Evolutionary conservation across 2,113 vertebrate genomes (phyloP).

Genomic region (Daboia siamensis): DNA sequence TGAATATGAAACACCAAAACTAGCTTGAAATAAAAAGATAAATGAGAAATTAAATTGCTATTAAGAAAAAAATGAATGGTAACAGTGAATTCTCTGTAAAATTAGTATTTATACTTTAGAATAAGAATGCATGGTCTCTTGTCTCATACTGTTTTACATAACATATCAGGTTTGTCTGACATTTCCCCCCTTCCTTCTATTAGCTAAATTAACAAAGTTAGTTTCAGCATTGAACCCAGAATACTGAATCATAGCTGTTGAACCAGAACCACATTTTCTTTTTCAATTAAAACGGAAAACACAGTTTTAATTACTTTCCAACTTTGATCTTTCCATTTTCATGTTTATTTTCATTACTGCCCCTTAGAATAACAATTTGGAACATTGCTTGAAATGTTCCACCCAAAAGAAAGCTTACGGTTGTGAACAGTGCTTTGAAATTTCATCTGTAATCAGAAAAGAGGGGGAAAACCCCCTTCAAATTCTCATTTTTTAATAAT

Average conservation of each 20-base stretch:
- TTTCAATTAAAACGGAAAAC: constrained; percentile 66
- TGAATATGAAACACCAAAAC: constrained; percentile 31
- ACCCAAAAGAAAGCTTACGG: background rate
- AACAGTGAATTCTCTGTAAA: constrained; percentile 42
- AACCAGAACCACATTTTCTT: constrained; percentile 54
- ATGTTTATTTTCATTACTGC: constrained; percentile 13
- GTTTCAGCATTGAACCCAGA: constrained; percentile 42
- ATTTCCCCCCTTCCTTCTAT: constrained; percentile 25
- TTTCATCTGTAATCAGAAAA: background rate
- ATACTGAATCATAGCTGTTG: constrained; percentile 36
- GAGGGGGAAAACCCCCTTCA: background rate
- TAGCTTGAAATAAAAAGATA: constrained; percentile 31
- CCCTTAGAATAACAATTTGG: constrained; percentile 15
- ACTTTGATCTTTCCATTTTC: constrained; percentile 33
- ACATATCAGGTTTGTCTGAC: constrained; percentile 40
- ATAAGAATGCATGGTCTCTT: constrained; percentile 17
- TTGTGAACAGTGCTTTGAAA: background rate
- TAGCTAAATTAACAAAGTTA: constrained; percentile 54
- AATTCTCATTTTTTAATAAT: background rate
- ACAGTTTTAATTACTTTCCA: constrained; percentile 60
- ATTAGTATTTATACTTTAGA: constrained; percentile 30
- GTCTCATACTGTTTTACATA: constrained; percentile 40
- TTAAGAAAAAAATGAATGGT: constrained; percentile 32
- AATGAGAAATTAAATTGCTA: constrained; percentile 31
- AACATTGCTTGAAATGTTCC: background rate